Evolutionary conservation across 2,888 invertebrate genomes (phyloP).

Genomic region (Zele albiditarsus): DNA sequence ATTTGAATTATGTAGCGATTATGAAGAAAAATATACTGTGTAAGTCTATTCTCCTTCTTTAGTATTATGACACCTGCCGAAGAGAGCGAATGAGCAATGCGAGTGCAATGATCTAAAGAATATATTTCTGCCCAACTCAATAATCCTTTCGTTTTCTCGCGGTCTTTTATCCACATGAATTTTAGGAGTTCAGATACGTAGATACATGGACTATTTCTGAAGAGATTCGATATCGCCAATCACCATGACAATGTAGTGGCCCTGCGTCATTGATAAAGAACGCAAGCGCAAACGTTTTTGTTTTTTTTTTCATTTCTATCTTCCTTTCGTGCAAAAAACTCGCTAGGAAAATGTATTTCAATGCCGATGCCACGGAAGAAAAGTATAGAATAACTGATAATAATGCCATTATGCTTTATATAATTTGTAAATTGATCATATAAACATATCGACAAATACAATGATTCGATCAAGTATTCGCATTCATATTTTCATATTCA

Average conservation of each 20-base stretch:
- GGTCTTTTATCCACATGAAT: not conserved
- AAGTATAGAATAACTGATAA: not conserved
- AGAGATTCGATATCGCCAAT: not conserved
- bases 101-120: not conserved
- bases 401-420: slow-evolving; percentile 12
- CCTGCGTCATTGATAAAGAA: not conserved
- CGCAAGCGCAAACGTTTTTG: not conserved
- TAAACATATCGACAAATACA: slow-evolving; percentile 7
- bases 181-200: not conserved
- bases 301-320: not conserved
- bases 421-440: slow-evolving; percentile 2
- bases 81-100: not conserved
- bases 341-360: not conserved
- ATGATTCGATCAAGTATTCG: slow-evolving; percentile 20
- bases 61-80: not conserved
- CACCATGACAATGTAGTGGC: not conserved
- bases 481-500: slow-evolving; percentile 7
- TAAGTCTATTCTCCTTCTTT: not conserved
- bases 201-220: not conserved
- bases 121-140: not conserved
- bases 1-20: not conserved
- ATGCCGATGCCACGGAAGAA: not conserved
- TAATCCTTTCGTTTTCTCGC: not conserved
- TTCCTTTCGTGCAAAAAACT: not conserved
- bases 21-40: not conserved